These are phyloP conservation scores for Amiota mariae DNA, from an alignment of 2,888 invertebrate genomes.

Conservation along the genomic window DNA sequence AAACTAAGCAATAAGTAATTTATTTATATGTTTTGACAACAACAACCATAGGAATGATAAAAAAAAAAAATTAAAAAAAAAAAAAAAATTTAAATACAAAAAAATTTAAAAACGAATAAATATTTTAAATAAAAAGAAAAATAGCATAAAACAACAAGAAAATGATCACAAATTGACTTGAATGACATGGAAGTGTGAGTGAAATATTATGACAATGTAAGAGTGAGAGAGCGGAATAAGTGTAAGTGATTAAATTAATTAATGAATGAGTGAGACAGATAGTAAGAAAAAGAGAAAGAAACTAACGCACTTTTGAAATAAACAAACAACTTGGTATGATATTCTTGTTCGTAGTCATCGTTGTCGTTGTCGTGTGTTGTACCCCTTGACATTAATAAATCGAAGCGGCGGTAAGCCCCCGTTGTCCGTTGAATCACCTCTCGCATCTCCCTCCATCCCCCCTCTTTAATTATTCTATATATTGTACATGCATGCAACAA, in stretches of 20 bases:
- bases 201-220: conserved; percentile 2
- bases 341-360: neutral
- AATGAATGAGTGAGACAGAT: neutral
- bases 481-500: neutral
- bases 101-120: too few species aligned
- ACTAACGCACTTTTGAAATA: conserved; percentile 61
- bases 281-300: conserved; percentile 46
- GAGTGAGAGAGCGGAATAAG: conserved; percentile 12
- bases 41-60: neutral
- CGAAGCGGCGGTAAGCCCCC: conserved; percentile 35
- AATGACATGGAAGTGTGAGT: too few species aligned
- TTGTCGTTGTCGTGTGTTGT: conserved; percentile 53
- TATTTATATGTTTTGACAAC: neutral
- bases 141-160: neutral
- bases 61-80: too few species aligned
- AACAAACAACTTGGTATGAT: conserved; percentile 29
- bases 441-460: neutral
- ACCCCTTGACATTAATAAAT: conserved; percentile 65
- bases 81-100: too few species aligned
- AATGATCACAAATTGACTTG: neutral
- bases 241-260: neutral
- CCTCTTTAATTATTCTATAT: neutral
- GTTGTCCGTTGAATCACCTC: neutral
- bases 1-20: too few species aligned
- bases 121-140: conserved; percentile 1